Percentiles rank a stretch among this genome's conserved stretches.
phyloP scores from a whole-genome alignment of 2,888 invertebrate genomes.

The Latheticus oryzae region DNA sequence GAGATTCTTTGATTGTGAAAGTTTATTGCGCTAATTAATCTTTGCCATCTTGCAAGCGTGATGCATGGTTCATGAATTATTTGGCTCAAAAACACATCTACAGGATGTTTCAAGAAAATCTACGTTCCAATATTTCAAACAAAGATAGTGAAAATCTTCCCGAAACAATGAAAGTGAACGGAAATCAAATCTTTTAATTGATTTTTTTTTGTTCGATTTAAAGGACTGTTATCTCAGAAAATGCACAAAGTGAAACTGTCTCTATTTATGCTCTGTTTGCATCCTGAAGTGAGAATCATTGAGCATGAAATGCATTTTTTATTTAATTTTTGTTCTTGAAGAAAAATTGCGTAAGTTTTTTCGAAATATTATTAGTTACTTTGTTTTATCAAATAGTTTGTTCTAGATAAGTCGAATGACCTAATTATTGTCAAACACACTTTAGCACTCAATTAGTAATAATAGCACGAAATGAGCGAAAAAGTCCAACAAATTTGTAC shows the following conservation, averaged over 20 bases:
- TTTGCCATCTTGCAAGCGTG: conserved; percentile 1
- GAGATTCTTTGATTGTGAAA: not conserved
- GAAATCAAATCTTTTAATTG: too few relatives aligned
- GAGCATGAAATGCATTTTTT: conserved; percentile 33
- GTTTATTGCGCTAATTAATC: conserved; percentile 3
- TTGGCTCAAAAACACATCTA: conserved; percentile 11
- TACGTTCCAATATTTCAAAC: conserved; percentile 17
- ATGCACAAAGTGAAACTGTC: conserved; percentile 35
- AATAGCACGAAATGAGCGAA: too few relatives aligned
- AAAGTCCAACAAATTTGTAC: too few relatives aligned
- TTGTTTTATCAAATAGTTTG: too few relatives aligned
- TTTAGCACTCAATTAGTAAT: too few relatives aligned
- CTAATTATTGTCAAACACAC: conserved; percentile 1
- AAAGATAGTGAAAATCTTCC: conserved; percentile 20
- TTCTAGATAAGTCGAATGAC: not conserved
- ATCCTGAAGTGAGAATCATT: conserved; percentile 17
- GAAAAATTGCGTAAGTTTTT: conserved; percentile 16
- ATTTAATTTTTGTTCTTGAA: conserved; percentile 15
- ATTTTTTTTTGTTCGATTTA: conserved; percentile 8
- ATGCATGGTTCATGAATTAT: conserved; percentile 13
- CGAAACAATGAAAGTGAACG: too few relatives aligned
- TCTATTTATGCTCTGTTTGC: conserved; percentile 32
- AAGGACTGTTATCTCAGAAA: too few relatives aligned
- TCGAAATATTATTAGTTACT: conserved; percentile 1
- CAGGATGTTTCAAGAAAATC: conserved; percentile 22